Percentiles rank a stretch among this genome's conserved stretches.
Evolutionary conservation across 2,113 vertebrate genomes (phyloP).

Genomic region (Phalacrocorax carbo): DNA sequence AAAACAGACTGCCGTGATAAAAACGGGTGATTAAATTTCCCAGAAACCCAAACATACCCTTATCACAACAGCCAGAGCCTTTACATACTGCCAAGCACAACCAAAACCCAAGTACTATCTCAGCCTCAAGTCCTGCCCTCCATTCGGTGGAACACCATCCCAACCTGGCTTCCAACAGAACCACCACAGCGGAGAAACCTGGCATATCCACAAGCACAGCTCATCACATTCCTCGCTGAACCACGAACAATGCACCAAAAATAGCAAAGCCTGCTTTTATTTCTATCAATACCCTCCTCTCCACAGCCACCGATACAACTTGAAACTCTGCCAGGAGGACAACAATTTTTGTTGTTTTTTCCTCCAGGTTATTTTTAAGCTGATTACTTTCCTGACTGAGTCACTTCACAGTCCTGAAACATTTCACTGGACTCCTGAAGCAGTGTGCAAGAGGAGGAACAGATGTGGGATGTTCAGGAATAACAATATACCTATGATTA

Average conservation of each 20-base stretch:
- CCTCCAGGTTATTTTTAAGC: neutral
- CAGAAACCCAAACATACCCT: constrained; percentile 23
- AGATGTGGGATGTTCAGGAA: neutral
- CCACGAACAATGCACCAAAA: neutral
- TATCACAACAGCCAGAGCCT: neutral
- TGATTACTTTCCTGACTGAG: neutral
- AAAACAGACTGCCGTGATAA: neutral
- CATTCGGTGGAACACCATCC: neutral
- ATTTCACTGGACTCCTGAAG: neutral
- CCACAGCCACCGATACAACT: neutral
- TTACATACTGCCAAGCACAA: neutral
- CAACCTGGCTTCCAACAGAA: neutral
- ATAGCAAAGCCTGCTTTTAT: neutral
- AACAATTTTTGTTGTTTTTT: neutral
- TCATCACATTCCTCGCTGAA: neutral
- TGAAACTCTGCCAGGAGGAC: neutral
- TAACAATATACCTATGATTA: neutral
- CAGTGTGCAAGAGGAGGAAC: neutral
- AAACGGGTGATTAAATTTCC: constrained; percentile 9
- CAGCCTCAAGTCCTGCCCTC: neutral
- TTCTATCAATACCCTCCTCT: neutral
- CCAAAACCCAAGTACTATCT: neutral
- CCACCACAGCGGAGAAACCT: neutral
- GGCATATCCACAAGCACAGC: neutral
- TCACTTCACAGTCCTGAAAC: neutral